Evolutionary conservation across 2,113 vertebrate species (phyloP).

Genomic region (Halichoeres trimaculatus): DNA sequence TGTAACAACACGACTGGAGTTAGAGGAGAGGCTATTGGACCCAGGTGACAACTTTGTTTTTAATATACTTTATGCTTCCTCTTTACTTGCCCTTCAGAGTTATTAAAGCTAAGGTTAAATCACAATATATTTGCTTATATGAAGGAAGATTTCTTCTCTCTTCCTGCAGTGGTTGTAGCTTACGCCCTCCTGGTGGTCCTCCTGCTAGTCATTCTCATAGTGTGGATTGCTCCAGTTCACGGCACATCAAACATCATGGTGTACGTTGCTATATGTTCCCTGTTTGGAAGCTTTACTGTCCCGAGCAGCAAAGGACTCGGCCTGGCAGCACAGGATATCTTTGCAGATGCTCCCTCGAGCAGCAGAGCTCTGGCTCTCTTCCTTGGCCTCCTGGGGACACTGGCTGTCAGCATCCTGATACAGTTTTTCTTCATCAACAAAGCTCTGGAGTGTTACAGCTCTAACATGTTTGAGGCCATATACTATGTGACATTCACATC

Average conservation of each 20-base stretch:
- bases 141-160: conserved; percentile 23
- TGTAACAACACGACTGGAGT: conserved; percentile 88
- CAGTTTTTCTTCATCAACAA: conserved; percentile 98
- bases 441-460: conserved; percentile 92
- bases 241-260: conserved; percentile 95
- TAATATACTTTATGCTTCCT: neutral
- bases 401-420: conserved; percentile 90
- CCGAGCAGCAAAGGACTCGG: conserved; percentile 97
- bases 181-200: conserved; percentile 89
- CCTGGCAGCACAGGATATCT: conserved; percentile 89
- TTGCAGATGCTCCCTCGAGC: conserved; percentile 83
- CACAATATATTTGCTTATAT: neutral
- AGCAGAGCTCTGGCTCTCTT: conserved; percentile 87
- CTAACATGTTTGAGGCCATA: conserved; percentile 92
- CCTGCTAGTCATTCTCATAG: conserved; percentile 89
- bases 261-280: conserved; percentile 94
- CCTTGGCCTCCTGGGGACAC: conserved; percentile 87
- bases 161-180: conserved; percentile 89
- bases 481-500: conserved; percentile 96
- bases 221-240: conserved; percentile 89
- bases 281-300: conserved; percentile 96
- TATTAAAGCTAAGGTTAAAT: neutral
- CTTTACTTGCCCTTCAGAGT: neutral
- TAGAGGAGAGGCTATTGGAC: conserved; percentile 92
- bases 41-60: conserved; percentile 84